phyloP scores from a whole-genome alignment of 2,888 invertebrate species.

The Clunio marinus region DNA sequence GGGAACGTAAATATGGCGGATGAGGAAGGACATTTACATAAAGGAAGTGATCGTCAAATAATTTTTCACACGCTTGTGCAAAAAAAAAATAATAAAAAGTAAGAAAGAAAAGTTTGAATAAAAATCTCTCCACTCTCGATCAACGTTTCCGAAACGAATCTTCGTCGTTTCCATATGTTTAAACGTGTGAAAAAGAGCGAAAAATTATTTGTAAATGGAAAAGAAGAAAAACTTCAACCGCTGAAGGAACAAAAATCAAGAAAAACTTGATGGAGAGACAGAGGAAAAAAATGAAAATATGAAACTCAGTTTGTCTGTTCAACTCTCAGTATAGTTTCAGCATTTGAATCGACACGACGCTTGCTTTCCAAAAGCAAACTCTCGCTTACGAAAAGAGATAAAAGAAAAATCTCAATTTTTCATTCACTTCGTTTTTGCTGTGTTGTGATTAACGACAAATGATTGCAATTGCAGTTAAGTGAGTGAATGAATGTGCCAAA shows the following conservation, averaged over 20 bases:
- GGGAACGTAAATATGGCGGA: not conserved
- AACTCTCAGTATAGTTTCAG: slow-evolving; percentile 21
- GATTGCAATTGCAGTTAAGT: slow-evolving; percentile 31
- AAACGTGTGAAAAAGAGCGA: slow-evolving; percentile 24
- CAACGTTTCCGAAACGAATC: not conserved
- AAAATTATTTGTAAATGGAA: not conserved
- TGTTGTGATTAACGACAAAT: slow-evolving; percentile 34
- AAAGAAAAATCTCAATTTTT: slow-evolving; percentile 17
- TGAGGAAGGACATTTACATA: not conserved
- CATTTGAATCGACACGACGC: slow-evolving; percentile 20
- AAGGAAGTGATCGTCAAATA: not conserved
- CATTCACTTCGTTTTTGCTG: not conserved
- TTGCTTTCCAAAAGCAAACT: not conserved
- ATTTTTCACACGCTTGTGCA: not conserved
- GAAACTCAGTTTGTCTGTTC: not conserved
- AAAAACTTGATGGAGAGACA: slow-evolving; percentile 26
- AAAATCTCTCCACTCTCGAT: not conserved
- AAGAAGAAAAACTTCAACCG: not conserved
- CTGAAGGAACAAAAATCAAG: not conserved
- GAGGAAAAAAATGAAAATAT: slow-evolving; percentile 13
- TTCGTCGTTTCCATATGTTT: slow-evolving; percentile 25
- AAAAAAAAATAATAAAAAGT: not conserved
- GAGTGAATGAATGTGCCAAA: slow-evolving; percentile 21
- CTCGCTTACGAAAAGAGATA: not conserved
- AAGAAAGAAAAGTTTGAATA: not conserved